phyloP scores from a whole-genome alignment of 2,797 vertebrate species.

The Enteromius fasciolatus region DNA sequence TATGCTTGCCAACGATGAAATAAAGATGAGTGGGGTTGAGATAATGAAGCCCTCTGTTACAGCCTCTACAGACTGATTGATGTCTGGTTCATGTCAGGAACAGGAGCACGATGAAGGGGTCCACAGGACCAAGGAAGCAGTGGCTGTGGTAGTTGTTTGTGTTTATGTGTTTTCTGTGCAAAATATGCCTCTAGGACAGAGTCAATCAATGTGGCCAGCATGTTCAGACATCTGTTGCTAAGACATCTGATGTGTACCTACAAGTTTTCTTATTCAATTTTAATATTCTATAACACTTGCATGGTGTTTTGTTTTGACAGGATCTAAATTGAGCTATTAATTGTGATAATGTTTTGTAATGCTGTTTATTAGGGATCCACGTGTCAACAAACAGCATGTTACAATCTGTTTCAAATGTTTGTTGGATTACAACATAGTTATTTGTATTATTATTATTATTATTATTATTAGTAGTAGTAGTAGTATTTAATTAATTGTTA shows the following conservation, averaged over 20 bases:
- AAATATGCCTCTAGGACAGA: constrained; percentile 16
- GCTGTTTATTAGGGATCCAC: background rate
- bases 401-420: background rate
- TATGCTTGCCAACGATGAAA: constrained; percentile 69
- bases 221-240: constrained; percentile 29
- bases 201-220: constrained; percentile 21
- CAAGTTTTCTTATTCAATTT: background rate
- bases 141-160: constrained; percentile 19
- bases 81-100: constrained; percentile 40
- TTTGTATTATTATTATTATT: background rate
- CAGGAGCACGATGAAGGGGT: background rate
- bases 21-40: constrained; percentile 71
- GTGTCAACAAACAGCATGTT: background rate
- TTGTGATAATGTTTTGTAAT: background rate
- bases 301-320: constrained; percentile 6
- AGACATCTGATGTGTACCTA: background rate
- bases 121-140: background rate
- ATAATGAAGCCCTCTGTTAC: constrained; percentile 67
- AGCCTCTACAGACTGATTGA: constrained; percentile 60
- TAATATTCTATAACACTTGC: background rate
- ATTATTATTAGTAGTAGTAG: no score
- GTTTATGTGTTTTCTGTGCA: background rate
- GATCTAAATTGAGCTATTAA: background rate
- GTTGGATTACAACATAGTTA: background rate
- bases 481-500: no score